phyloP scores from a whole-genome alignment of 1,140 invertebrate genomes.

The Zaprionus camerounensis region DNA sequence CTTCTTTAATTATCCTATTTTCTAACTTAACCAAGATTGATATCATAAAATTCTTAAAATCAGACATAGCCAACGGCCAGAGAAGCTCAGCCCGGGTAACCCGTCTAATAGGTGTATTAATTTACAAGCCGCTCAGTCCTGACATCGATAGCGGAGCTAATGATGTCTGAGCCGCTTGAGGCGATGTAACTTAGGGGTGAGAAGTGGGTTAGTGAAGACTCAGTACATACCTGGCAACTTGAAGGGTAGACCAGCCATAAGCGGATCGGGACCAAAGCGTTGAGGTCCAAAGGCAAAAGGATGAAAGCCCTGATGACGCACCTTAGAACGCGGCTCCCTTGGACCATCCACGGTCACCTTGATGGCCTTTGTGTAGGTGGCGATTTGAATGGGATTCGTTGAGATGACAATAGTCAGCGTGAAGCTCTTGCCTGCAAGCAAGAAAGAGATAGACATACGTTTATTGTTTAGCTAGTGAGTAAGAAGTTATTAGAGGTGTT shows the following conservation, averaged over 20 bases:
- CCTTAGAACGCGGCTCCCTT: constrained; percentile 97
- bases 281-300: constrained; percentile 93
- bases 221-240: constrained; percentile 91
- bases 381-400: constrained; percentile 95
- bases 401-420: constrained; percentile 97
- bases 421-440: constrained; percentile 95
- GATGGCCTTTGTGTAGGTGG: constrained; percentile 97
- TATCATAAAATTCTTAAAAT: neutral
- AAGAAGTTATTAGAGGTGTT: neutral
- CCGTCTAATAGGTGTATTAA: constrained; percentile 55
- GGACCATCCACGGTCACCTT: constrained; percentile 99
- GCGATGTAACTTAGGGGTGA: neutral
- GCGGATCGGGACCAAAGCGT: constrained; percentile 91
- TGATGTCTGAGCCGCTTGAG: constrained; percentile 15
- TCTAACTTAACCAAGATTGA: neutral
- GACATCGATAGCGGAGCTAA: constrained; percentile 44
- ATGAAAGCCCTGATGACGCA: constrained; percentile 93
- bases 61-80: constrained; percentile 25
- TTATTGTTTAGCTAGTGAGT: constrained; percentile 33
- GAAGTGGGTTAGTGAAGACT: no score
- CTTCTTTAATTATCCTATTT: neutral
- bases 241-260: constrained; percentile 91
- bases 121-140: constrained; percentile 41
- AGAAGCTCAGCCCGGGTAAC: constrained; percentile 41
- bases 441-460: constrained; percentile 9